A percentile compares a stretch with the other conserved stretches of the same genome.
Conservation (phyloP, 37 sponge, comb jelly and placozoan species). For the Trichoplax adhaerens region DNA sequence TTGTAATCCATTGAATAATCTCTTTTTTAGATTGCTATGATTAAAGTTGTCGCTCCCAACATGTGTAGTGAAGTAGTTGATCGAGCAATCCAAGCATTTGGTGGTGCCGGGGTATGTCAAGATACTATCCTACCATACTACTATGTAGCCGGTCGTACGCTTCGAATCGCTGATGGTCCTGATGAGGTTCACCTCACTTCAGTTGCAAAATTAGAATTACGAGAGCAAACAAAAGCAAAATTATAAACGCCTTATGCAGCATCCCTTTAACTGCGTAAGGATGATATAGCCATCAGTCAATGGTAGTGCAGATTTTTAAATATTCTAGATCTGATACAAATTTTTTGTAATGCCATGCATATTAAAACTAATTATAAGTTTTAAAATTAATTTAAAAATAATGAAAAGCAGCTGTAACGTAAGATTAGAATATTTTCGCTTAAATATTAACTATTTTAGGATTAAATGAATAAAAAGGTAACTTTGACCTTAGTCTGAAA, state of each 20-base stretch:
- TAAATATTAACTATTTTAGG: too few species aligned
- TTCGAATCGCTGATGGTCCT: slow-evolving; percentile 84
- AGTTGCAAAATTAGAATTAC: slow-evolving; percentile 57
- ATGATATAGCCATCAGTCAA: too few species aligned
- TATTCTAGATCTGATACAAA: too few species aligned
- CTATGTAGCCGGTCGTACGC: slow-evolving; percentile 42
- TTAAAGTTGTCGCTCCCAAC: slow-evolving; percentile 54
- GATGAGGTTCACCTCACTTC: slow-evolving; percentile 72
- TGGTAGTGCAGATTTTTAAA: too few species aligned
- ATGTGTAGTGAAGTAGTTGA: slow-evolving; percentile 61
- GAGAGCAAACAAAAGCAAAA: slow-evolving; percentile 2
- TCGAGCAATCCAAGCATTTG: slow-evolving; percentile 58
- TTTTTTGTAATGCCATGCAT: too few species aligned
- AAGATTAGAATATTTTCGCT: too few species aligned
- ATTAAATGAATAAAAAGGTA: too few species aligned
- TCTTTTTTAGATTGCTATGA: slow-evolving; percentile 45
- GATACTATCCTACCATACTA: slow-evolving; percentile 40
- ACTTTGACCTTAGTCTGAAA: too few species aligned
- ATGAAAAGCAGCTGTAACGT: too few species aligned
- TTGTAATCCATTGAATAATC: not conserved
- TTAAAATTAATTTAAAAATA: too few species aligned
- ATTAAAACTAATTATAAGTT: too few species aligned
- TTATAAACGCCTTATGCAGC: not conserved
- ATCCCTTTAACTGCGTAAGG: too few species aligned
- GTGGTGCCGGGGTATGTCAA: slow-evolving; percentile 65